Percentiles rank a stretch among this genome's conserved stretches.
These are phyloP conservation scores for Thermophis baileyi DNA, from an alignment of 2,113 vertebrate species.

Conservation along the genomic window DNA sequence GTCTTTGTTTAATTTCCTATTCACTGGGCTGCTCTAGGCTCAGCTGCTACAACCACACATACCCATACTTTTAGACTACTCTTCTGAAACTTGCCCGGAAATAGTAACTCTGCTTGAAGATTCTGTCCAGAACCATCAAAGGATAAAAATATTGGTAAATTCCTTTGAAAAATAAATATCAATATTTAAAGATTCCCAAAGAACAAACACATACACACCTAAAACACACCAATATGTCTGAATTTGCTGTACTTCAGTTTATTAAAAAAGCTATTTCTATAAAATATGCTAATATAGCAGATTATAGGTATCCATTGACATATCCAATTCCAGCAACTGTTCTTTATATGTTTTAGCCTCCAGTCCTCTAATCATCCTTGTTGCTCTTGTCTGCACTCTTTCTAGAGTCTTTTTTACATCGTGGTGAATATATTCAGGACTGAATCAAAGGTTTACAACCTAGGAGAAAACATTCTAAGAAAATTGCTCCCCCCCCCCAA, in stretches of 20 bases:
- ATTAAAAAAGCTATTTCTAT: background rate
- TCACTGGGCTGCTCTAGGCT: background rate
- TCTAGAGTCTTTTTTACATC: too few species aligned
- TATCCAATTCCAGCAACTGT: too few species aligned
- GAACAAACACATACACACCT: background rate
- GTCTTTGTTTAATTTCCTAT: background rate
- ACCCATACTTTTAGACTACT: background rate
- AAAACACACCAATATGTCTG: background rate
- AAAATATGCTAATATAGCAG: background rate
- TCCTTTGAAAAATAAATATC: background rate
- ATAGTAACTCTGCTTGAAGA: background rate
- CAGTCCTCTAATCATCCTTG: too few species aligned
- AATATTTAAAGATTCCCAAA: background rate
- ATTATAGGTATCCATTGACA: background rate
- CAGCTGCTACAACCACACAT: background rate
- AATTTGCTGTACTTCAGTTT: background rate
- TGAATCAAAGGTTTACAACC: background rate
- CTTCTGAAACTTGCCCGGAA: background rate
- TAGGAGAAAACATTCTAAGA: background rate
- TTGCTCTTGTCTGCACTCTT: too few species aligned
- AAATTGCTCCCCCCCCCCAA: background rate
- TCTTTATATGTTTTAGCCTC: too few species aligned
- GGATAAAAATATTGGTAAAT: background rate
- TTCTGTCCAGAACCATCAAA: background rate
- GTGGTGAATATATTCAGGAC: background rate